Percentiles rank a stretch among this genome's conserved stretches.
These are phyloP conservation scores for Champsocephalus esox DNA, from an alignment of 2,797 vertebrate genomes.

Conservation along the genomic window DNA sequence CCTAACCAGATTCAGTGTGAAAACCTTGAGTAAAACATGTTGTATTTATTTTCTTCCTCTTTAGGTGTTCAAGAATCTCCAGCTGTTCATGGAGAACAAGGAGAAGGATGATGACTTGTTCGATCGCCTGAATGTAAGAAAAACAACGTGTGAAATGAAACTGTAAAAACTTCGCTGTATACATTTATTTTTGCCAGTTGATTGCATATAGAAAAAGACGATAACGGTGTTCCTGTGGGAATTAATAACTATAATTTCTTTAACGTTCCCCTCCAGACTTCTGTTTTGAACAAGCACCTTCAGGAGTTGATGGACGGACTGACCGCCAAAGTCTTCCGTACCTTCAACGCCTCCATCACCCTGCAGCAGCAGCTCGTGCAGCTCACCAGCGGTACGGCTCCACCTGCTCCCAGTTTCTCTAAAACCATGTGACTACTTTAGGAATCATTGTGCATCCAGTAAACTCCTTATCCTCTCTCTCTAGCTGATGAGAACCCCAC, in stretches of 20 bases:
- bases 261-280: constrained; percentile 85
- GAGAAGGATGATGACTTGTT: constrained; percentile 98
- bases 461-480: neutral
- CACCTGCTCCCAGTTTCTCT: neutral
- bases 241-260: neutral
- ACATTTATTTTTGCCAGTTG: neutral
- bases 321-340: constrained; percentile 98
- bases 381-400: constrained; percentile 84
- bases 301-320: constrained; percentile 98
- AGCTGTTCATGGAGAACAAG: constrained; percentile 99
- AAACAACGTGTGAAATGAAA: neutral
- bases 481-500: constrained; percentile 93
- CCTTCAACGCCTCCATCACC: constrained; percentile 97
- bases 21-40: neutral
- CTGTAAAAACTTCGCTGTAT: neutral
- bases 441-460: neutral
- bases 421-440: neutral
- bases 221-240: too few relatives aligned
- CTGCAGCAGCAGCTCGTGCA: constrained; percentile 95
- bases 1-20: neutral
- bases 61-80: constrained; percentile 98
- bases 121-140: constrained; percentile 95
- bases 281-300: constrained; percentile 97
- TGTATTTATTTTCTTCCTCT: neutral
- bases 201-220: neutral